Evolutionary conservation across 2,113 vertebrate species (phyloP).

Genomic region (Vulpes vulpes): DNA sequence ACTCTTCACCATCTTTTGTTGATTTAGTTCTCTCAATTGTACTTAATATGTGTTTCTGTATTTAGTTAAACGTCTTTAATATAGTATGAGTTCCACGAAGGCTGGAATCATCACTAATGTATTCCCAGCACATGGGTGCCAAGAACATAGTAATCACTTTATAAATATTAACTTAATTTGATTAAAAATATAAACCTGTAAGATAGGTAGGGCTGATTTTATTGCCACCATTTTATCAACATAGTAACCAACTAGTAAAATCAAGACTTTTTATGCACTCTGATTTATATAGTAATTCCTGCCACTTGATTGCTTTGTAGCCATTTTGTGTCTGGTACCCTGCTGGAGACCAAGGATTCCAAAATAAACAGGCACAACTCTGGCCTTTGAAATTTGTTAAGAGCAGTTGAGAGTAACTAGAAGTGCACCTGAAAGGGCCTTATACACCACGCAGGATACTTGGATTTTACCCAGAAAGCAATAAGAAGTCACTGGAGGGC

Average conservation of each 20-base stretch:
- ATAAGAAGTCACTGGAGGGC: not conserved
- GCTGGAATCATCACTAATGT: not conserved
- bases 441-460: not conserved
- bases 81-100: not conserved
- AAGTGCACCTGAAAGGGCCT: not conserved
- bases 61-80: not conserved
- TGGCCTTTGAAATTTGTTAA: too few relatives aligned
- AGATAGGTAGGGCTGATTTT: not conserved
- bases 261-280: not conserved
- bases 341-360: not conserved
- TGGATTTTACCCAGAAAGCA: not conserved
- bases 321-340: not conserved
- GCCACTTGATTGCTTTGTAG: not conserved
- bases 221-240: conserved; percentile 10
- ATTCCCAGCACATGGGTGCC: not conserved
- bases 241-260: not conserved
- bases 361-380: not conserved
- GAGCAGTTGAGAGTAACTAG: not conserved
- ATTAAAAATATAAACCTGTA: not conserved
- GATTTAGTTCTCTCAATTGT: not conserved
- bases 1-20: not conserved
- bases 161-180: conserved; percentile 3
- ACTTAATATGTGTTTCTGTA: too few relatives aligned
- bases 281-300: not conserved
- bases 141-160: not conserved